Percentiles rank a stretch among this genome's conserved stretches.
phyloP scores from a whole-genome alignment of 2,797 vertebrate species.

The Mormyrus hasselquistii region DNA sequence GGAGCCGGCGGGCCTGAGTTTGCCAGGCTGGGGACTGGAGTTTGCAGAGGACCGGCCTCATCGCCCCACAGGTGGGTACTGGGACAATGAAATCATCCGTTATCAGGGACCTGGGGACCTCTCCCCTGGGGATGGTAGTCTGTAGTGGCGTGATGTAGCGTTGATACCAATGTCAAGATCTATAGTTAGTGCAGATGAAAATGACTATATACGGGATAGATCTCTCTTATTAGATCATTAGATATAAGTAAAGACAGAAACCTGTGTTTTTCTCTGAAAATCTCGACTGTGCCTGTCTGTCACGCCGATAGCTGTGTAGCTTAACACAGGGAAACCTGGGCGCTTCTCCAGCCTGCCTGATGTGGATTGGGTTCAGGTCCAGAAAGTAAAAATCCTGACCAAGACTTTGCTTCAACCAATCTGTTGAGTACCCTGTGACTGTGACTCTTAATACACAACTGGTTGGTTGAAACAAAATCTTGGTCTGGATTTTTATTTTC shows the following conservation, averaged over 20 bases:
- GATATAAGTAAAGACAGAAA: background rate
- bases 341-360: background rate
- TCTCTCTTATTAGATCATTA: background rate
- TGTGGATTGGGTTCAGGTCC: background rate
- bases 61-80: slow-evolving; percentile 25
- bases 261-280: background rate
- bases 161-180: background rate
- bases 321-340: background rate
- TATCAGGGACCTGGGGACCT: background rate
- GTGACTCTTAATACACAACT: background rate
- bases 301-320: background rate
- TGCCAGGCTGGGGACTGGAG: slow-evolving; percentile 16
- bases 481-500: background rate
- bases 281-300: background rate
- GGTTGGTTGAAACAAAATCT: background rate
- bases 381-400: background rate
- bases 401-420: background rate
- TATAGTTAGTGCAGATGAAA: background rate
- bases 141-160: background rate
- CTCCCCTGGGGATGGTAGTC: background rate
- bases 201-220: background rate
- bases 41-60: background rate
- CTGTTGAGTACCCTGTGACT: background rate
- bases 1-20: background rate
- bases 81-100: background rate